Base-by-base conservation (phyloP, 2,797 vertebrate species). In the Sebastes vulpes region DNA sequence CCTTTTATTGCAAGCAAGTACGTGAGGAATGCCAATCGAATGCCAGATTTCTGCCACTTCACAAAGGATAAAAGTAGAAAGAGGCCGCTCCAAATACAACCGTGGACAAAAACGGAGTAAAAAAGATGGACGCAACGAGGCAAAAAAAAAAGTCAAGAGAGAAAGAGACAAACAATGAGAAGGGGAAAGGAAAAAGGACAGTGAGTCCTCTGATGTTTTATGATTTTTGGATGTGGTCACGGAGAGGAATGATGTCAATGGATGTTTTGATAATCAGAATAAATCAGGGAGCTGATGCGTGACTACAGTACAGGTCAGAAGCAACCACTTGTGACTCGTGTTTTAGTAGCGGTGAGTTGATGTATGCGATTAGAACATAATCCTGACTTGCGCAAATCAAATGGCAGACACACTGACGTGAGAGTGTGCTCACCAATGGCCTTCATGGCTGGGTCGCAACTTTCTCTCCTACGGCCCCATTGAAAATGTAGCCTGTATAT, bases 231-330 rank as follows among this genome's bases (percentile, higher is more conserved):
- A 86, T 68, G 68, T 69, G 65, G 72, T 78, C n/a, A 57, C 1
- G n/a, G 50, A 81, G 73, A 84, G 53, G 78, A 87, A 82, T 72
- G 74, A 82, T 69, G 59, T 85, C 78, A 84, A 10, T 75, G 79
- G 56, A 83, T 88, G 79, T 87, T 91, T 88, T 86, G 59, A 89
- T 79, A 87, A 84, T 90, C 71, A 82, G 79, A 77, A 81, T 78
- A 91, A 86, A 88, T 87, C 82, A 81, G 50, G 28, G 20, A 68
- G 20, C 64, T 83, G 61, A 73, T 80, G 71, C 4, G 0, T 70
- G 54, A 65, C 68, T 66, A 57, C 52, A 71, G 70, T 38, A 42
- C 46, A 75, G 72, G 38, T 85, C 58, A 48, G 63, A 32, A 68
- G 32, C 61, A 71, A 67, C 77, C 69, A 58, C 42, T 50, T 54